Base-by-base conservation (phyloP, 2,113 vertebrate species). In the Rafetus swinhoei region DNA sequence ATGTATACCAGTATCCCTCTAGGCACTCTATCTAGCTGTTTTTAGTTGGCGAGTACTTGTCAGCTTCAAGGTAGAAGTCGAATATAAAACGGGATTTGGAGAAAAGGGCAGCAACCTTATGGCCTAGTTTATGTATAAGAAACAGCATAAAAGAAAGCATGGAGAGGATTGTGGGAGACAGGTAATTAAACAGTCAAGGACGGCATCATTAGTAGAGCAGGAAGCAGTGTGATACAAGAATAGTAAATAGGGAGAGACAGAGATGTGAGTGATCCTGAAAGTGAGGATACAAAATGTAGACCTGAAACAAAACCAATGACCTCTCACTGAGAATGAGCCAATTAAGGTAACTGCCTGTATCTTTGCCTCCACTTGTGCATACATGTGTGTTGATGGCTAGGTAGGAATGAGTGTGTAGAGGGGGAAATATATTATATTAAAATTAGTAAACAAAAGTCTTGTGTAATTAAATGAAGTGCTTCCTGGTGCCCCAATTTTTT, bases 81-180 rank as follows among this genome's bases (percentile, higher is more conserved):
- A 1, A 0, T 25, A 72, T 14, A 60, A n/a, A 22, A 0, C 56
- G 55, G 62, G 9, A 65, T 24, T 69, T 0, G 0, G 90, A 85
- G 29, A 27, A 65, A 65, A 65, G 6, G 62, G 27, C 27, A 65
- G 3, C 16, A 89, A 2, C 27, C 90, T 76, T 25, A 35, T 13
- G 52, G 9, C n/a, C 50, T 11, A 35, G 29, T 56, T 90, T 9
- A 32, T 35, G 13, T 54, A 77, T 29, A 83, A 60, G 2, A 7
- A 4, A 87, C 79, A 6, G 39, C 3, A 4, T 79, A 55, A 9
- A 27, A 45, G 19, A 90, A 88, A 56, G 25, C 22, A 8, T 87
- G 16, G 32, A 59, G 27, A 65, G 45, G 10, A 13, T 1, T 52
- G 1, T 52, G 24, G 52, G 4, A 25, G n/a, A 25, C 24, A 10